Base-by-base conservation (phyloP, 1,140 invertebrate genomes). In the Pollicipes pollicipes region DNA sequence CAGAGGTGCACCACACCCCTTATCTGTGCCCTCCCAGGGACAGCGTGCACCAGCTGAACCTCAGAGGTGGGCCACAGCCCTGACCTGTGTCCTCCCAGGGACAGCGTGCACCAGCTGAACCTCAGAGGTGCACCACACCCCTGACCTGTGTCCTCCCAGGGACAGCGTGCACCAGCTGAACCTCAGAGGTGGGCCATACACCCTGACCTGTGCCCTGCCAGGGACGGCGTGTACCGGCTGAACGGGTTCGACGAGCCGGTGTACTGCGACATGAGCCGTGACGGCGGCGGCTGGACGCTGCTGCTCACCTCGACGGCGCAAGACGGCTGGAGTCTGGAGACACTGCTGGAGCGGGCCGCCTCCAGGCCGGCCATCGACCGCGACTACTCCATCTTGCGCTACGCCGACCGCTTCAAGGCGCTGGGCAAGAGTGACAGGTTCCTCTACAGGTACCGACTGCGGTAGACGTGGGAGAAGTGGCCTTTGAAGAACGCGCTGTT, bases 251-350 rank as follows among this genome's bases (percentile, higher is more conserved):
- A 10, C 6, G 45, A 58, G 45, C 45, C 45, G 45, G 45, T 58
- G 6, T 58, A 17, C 45, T 58, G 45, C 45, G 45, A 58, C 45
- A 58, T 58, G 45, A 58, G 45, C 45, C 45, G 45, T 10, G 45
- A 58, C 45, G 45, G 45, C 45, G 45, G 45, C 45, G 45, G 45
- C 45, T 58, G 45, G 45, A 58, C 45, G 45, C 45, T 58, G 45
- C 45, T 58, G 45, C 45, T 58, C 2, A 58, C 45, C 13, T 10
- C 45, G 2, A 21, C 3, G 13, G 13, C 45, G 2, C 45, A 58
- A 21, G 45, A 58, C 6, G 45, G 45, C 45, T 58, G 45, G 45
- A 58, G 45, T 24, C 45, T 58, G 45, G 45, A 58, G 10, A 58
- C 6, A 2, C 45, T 58, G 45, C 8, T 58, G 45, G 45, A 58